These are phyloP conservation scores for Cnemophilus loriae DNA, from an alignment of 2,113 vertebrate genomes.

Conservation along the genomic window DNA sequence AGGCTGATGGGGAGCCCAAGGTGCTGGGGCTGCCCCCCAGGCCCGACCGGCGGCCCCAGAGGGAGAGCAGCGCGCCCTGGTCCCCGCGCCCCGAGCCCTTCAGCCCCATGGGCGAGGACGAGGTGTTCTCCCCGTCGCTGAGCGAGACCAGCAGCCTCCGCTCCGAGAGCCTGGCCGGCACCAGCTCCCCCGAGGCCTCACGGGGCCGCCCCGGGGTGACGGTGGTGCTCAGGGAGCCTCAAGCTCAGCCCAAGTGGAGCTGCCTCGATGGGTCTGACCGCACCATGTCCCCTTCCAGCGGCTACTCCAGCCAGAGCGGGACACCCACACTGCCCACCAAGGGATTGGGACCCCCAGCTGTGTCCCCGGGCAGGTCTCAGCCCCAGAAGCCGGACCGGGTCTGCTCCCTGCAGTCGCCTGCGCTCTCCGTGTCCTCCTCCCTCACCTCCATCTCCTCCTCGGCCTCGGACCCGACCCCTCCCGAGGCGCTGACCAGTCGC, in stretches of 20 bases:
- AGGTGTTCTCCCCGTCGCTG: conserved; percentile 33
- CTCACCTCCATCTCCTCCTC: conserved; percentile 84
- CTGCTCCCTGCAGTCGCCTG: conserved; percentile 77
- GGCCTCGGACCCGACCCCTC: conserved; percentile 70
- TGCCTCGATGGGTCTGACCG: conserved; percentile 79
- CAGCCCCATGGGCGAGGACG: conserved; percentile 18
- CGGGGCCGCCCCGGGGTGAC: conserved; percentile 37
- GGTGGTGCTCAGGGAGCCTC: neutral
- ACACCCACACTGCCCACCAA: conserved; percentile 87
- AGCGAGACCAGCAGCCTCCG: conserved; percentile 53
- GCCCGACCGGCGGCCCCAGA: conserved; percentile 54
- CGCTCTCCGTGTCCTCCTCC: conserved; percentile 83
- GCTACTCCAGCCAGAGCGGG: conserved; percentile 95
- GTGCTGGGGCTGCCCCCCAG: conserved; percentile 73
- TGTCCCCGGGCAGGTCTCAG: conserved; percentile 77
- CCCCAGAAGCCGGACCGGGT: conserved; percentile 83
- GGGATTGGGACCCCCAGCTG: conserved; percentile 67
- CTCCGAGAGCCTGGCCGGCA: neutral
- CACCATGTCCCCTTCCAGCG: conserved; percentile 95
- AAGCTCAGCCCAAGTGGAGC: conserved; percentile 50
- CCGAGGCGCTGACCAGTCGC: conserved; percentile 19
- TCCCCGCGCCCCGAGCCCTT: neutral
- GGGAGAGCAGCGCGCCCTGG: neutral
- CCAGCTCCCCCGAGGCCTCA: conserved; percentile 32
- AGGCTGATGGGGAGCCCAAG: conserved; percentile 54